Evolutionary conservation across 2,113 vertebrate genomes (phyloP).

Genomic region (Atractosteus spatula): DNA sequence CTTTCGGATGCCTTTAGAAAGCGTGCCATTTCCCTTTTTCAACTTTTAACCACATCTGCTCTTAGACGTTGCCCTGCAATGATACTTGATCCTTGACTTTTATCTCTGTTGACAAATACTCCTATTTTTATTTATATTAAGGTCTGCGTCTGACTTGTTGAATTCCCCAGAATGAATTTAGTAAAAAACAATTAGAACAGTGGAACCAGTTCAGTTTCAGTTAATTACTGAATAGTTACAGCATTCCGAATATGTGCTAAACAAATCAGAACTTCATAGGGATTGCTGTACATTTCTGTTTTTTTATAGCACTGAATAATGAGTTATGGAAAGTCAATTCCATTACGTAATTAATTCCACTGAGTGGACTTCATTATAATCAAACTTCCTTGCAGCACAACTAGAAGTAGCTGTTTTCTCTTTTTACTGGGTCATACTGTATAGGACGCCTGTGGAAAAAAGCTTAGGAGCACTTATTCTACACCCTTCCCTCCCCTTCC

Average conservation of each 20-base stretch:
- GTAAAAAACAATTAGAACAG: slow-evolving; percentile 5
- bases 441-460: no score
- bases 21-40: slow-evolving; percentile 26
- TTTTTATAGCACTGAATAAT: slow-evolving; percentile 4
- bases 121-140: slow-evolving; percentile 50
- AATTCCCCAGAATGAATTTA: slow-evolving; percentile 3
- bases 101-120: slow-evolving; percentile 31
- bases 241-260: not conserved
- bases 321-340: not conserved
- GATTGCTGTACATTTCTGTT: not conserved
- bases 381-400: no score
- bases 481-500: no score
- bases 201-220: slow-evolving; percentile 10
- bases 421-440: no score
- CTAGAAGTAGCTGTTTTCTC: no score
- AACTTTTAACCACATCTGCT: slow-evolving; percentile 52
- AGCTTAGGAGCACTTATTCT: no score
- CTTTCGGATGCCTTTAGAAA: not conserved
- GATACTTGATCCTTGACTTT: not conserved
- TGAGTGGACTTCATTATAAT: not conserved
- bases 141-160: slow-evolving; percentile 28
- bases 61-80: not conserved
- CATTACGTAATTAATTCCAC: not conserved
- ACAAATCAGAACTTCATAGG: not conserved
- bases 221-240: slow-evolving; percentile 7